These are phyloP conservation scores for Strix uralensis DNA, from an alignment of 2,113 vertebrate genomes.

Conservation along the genomic window DNA sequence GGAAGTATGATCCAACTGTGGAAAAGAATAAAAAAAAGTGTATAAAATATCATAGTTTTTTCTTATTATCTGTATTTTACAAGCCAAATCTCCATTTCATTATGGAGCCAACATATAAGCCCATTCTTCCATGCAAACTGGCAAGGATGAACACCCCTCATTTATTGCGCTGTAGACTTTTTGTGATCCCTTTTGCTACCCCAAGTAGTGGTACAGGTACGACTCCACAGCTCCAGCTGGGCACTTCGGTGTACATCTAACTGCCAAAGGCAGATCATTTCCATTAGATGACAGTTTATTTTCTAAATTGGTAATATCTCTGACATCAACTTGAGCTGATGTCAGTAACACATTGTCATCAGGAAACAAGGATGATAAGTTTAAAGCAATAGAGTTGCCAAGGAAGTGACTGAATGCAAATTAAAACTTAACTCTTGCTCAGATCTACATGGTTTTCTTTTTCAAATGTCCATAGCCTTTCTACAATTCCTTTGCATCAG, in stretches of 20 bases:
- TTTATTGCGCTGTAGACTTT: neutral
- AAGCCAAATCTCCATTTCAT: neutral
- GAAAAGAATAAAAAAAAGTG: neutral
- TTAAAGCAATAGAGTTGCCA: conserved; percentile 4
- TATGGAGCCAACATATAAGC: neutral
- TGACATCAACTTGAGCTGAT: conserved; percentile 17
- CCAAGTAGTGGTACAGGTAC: neutral
- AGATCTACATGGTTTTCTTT: neutral
- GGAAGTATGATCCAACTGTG: neutral
- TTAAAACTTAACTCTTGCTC: neutral
- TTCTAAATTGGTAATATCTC: neutral
- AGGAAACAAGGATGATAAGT: neutral
- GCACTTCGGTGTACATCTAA: neutral
- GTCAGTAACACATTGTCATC: conserved; percentile 42
- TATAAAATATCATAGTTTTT: neutral
- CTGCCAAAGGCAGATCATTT: neutral
- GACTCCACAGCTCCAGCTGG: neutral
- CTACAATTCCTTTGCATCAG: neutral
- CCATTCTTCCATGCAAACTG: fast-evolving
- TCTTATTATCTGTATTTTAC: neutral
- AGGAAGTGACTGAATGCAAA: conserved; percentile 11
- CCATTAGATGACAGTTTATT: neutral
- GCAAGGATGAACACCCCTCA: neutral
- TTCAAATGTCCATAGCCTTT: neutral
- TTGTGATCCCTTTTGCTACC: neutral